phyloP scores from a whole-genome alignment of 2,113 vertebrate species.

The Sinosuthora webbiana region DNA sequence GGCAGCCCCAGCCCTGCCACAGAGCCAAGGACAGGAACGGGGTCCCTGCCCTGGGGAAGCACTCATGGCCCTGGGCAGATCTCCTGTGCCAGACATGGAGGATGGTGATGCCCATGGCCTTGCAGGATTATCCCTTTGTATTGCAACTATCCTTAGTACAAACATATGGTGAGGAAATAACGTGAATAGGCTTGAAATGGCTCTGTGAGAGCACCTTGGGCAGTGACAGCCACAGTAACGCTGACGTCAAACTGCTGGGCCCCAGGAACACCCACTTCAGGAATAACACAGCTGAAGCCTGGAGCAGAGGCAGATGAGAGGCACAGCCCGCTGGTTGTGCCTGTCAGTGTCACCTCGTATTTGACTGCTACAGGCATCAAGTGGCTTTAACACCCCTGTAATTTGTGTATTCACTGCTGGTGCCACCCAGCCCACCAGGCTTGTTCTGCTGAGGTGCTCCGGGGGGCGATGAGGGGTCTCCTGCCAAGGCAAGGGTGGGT shows the following conservation, averaged over 20 bases:
- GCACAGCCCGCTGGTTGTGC: background rate
- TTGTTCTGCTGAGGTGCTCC: background rate
- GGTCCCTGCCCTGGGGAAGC: accelerated
- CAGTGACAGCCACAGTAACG: background rate
- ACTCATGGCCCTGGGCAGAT: accelerated
- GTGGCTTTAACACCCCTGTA: background rate
- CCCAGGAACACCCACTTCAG: background rate
- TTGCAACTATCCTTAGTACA: constrained; percentile 3
- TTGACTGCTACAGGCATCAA: background rate
- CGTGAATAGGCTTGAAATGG: constrained; percentile 29
- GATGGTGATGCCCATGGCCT: background rate
- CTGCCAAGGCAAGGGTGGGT: background rate
- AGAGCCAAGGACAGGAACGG: accelerated
- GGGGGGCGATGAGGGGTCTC: background rate
- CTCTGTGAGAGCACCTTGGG: constrained; percentile 55
- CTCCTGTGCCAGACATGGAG: background rate
- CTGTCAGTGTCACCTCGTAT: background rate
- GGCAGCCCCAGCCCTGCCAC: background rate
- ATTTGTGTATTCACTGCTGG: background rate
- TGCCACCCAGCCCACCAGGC: background rate
- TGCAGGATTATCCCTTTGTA: background rate
- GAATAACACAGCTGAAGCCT: background rate
- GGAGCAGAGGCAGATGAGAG: background rate
- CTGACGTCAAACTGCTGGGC: constrained; percentile 8
- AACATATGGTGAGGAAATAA: constrained; percentile 57